Percentiles rank a stretch among this genome's conserved stretches.
Conservation (phyloP, 2,888 invertebrate species). For the Molorchus minor region DNA sequence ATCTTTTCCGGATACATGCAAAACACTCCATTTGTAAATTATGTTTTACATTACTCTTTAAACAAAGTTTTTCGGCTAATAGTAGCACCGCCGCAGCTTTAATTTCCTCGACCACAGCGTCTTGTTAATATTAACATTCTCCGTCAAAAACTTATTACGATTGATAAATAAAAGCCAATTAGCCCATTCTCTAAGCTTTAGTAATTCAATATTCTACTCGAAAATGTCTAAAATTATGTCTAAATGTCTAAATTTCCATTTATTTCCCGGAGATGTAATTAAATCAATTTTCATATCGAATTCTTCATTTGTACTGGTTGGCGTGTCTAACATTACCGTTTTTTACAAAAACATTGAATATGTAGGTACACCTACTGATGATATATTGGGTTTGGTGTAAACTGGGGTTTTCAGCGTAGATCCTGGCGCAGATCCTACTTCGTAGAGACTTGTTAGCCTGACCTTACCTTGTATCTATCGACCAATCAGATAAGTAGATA, state of each 20-base stretch:
- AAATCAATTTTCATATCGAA: background rate
- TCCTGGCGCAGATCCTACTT: too few species aligned
- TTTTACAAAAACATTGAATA: background rate
- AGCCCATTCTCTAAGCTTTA: background rate
- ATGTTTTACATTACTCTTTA: too few species aligned
- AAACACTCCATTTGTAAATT: too few species aligned
- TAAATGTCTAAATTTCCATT: slow-evolving; percentile 3
- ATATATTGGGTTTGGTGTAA: background rate
- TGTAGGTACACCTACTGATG: background rate
- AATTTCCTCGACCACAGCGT: too few species aligned
- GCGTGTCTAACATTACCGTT: background rate
- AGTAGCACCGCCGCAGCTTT: too few species aligned
- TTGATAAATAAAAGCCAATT: slow-evolving; percentile 5
- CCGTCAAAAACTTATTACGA: background rate
- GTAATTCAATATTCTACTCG: slow-evolving; percentile 9
- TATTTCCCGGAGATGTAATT: background rate
- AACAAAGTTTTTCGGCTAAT: too few species aligned
- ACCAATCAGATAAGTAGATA: too few species aligned
- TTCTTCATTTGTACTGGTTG: background rate
- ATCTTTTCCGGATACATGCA: too few species aligned
- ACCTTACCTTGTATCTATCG: too few species aligned
- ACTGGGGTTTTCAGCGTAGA: too few species aligned
- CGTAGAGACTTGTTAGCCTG: too few species aligned
- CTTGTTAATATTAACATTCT: background rate
- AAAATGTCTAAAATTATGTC: slow-evolving; percentile 4